Base-by-base conservation (phyloP, 2,797 vertebrate genomes). In the Botia almorhae region DNA sequence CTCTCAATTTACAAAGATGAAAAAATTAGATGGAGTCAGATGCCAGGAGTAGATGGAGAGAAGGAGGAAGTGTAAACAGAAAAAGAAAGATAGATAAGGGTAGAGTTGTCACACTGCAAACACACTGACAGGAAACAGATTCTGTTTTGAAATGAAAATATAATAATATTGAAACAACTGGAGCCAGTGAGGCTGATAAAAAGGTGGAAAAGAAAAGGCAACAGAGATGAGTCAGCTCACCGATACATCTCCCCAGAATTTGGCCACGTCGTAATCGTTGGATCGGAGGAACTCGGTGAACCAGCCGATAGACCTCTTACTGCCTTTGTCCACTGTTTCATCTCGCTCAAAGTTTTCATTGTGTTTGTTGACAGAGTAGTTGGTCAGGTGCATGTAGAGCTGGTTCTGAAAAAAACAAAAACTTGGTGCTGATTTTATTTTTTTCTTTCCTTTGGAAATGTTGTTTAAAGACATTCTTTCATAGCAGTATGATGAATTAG, bases 321-420 rank as follows among this genome's bases (percentile, higher is more conserved):
- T 99, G 91, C 98, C 98, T 93, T 96, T 97, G 89, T 99, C 96
- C 89, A 95, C 96, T 0, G 96, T 98, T 92, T 98, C 97, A 23
- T 98, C 96, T 51, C 96, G 93, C 91, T 96, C 97, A 81, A 99
- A 99, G 87, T 88, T 97, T 73, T 99, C 96, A 2, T 99, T 99
- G 91, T 99, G 98, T 92, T 99, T 99, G 93, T 99, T 99, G 86
- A 99, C 98, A 0, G 98, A 99, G 89, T 99, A 99, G 92, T 99
- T 99, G 69, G 98, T 99, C 89, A 99, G 93, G 87, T 99, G 97
- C 97, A 99, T 99, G 89, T 95, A 99, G 60, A 98, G 92, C 89
- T 98, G 97, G 91, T 94, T 97, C 98, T 98, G 90, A 64, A 17
- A 68, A 39, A 69, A 61, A 74, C n/a, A 81, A 68, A 86, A 70